Percentiles rank a stretch among this genome's conserved stretches.
phyloP scores from a whole-genome alignment of 64 coral and sea anemone species.

The Pocillopora damicornis region DNA sequence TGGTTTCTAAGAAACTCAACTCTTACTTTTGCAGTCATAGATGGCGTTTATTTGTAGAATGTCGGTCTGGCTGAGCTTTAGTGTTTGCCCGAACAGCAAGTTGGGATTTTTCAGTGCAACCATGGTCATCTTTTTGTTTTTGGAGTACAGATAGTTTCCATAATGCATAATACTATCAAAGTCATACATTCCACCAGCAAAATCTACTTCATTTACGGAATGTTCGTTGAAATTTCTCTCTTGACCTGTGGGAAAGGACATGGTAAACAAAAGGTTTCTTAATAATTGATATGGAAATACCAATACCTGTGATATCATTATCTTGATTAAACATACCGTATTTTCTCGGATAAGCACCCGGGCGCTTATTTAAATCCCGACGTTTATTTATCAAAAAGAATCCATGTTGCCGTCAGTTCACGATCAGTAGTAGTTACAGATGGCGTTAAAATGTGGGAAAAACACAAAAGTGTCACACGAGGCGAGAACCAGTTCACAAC shows the following conservation, averaged over 20 bases:
- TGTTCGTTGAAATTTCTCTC: slow-evolving; percentile 47
- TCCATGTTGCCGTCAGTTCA: too few species aligned
- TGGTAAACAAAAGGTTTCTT: not conserved
- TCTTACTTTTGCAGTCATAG: slow-evolving; percentile 63
- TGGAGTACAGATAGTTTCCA: slow-evolving; percentile 57
- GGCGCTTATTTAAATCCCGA: too few species aligned
- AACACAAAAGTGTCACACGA: too few species aligned
- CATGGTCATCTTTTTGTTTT: slow-evolving; percentile 54
- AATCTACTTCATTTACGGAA: slow-evolving; percentile 12
- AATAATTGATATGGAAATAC: not conserved
- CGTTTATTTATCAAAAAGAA: too few species aligned
- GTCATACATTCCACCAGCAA: slow-evolving; percentile 50
- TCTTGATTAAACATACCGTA: too few species aligned
- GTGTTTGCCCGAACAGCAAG: slow-evolving; percentile 27
- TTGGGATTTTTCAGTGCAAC: slow-evolving; percentile 48
- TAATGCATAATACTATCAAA: slow-evolving; percentile 67
- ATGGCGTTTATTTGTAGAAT: slow-evolving; percentile 50
- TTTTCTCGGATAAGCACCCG: too few species aligned
- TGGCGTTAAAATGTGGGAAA: too few species aligned
- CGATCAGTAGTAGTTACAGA: too few species aligned
- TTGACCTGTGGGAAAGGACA: slow-evolving; percentile 16
- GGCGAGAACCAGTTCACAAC: too few species aligned
- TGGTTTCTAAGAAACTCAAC: not conserved
- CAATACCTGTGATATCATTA: not conserved
- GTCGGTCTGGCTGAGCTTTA: slow-evolving; percentile 44